phyloP scores from a whole-genome alignment of 2,797 vertebrate genomes.

The Sebastes oblongus region DNA sequence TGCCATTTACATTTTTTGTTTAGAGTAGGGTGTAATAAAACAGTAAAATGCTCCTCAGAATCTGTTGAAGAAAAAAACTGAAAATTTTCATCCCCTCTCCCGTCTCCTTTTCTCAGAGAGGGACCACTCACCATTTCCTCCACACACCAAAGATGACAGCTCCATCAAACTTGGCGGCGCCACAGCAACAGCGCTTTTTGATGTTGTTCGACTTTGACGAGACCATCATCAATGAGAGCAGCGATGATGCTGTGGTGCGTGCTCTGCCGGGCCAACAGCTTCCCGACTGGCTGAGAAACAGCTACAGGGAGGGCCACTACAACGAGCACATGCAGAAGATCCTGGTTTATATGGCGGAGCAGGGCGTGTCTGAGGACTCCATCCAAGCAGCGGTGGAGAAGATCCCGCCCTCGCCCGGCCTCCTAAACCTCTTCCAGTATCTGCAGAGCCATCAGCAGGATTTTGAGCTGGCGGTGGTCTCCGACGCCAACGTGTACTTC shows the following conservation, averaged over 20 bases:
- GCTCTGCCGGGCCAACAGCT: slow-evolving; percentile 83
- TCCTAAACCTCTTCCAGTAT: slow-evolving; percentile 85
- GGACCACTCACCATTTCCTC: slow-evolving; percentile 2
- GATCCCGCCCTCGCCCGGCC: slow-evolving; percentile 87
- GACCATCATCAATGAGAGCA: slow-evolving; percentile 91
- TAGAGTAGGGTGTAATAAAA: not conserved
- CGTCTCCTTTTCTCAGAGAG: slow-evolving; percentile 32
- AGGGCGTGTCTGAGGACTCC: slow-evolving; percentile 83
- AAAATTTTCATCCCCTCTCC: not conserved
- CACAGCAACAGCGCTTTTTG: slow-evolving; percentile 79
- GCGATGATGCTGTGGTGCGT: slow-evolving; percentile 86
- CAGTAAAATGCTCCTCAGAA: not conserved
- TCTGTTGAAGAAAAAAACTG: not conserved
- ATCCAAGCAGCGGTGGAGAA: slow-evolving; percentile 82
- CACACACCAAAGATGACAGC: slow-evolving; percentile 70
- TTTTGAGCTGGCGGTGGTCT: slow-evolving; percentile 90
- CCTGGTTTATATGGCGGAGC: slow-evolving; percentile 87
- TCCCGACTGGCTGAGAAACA: slow-evolving; percentile 83
- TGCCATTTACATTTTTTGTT: slow-evolving; percentile 4
- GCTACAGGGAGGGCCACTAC: slow-evolving; percentile 85
- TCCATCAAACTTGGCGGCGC: not conserved
- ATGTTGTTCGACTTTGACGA: slow-evolving; percentile 94
- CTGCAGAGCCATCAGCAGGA: slow-evolving; percentile 82
- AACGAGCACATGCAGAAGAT: slow-evolving; percentile 89
- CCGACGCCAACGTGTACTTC: slow-evolving; percentile 92